phyloP scores from a whole-genome alignment of 2,797 vertebrate genomes.

The Poliocrania exsul region DNA sequence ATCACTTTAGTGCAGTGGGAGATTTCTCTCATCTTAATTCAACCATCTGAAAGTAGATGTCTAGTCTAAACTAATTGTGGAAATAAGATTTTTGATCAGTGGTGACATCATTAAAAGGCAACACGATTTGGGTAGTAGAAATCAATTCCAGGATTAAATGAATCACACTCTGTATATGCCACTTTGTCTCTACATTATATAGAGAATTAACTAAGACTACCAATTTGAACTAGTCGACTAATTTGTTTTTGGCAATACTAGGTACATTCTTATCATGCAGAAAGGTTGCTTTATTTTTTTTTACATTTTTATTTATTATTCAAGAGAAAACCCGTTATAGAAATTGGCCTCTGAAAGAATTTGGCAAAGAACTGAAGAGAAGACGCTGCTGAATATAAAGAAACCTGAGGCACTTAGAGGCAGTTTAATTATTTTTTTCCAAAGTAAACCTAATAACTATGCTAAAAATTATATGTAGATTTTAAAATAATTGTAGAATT shows the following conservation, averaged over 20 bases:
- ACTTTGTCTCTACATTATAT: background rate
- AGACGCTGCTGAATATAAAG: background rate
- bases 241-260: background rate
- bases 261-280: background rate
- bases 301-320: background rate
- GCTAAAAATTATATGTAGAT: background rate
- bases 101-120: background rate
- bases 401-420: background rate
- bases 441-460: background rate
- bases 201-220: background rate
- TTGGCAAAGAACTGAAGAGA: background rate
- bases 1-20: background rate
- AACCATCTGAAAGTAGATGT: background rate
- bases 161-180: fast-evolving
- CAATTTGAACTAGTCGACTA: background rate
- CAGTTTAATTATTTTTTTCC: fast-evolving
- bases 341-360: background rate
- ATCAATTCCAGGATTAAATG: background rate
- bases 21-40: background rate
- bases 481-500: background rate
- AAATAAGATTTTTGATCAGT: background rate
- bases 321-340: background rate
- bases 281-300: background rate
- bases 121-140: background rate
- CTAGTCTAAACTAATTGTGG: background rate